Evolutionary conservation across 2,797 vertebrate species (phyloP).

Genomic region (Chelonia mydas): DNA sequence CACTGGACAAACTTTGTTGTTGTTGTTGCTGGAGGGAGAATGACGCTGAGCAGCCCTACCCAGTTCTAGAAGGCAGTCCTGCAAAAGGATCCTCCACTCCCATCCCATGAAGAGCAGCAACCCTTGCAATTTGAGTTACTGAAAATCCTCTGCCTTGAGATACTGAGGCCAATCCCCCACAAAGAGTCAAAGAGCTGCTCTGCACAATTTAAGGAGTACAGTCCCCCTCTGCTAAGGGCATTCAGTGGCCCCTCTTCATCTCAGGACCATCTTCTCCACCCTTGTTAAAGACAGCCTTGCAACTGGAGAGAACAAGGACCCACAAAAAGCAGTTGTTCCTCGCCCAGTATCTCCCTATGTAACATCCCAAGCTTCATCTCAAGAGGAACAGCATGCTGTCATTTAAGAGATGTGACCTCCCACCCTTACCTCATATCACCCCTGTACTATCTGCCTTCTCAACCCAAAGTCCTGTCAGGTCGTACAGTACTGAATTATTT

Average conservation of each 20-base stretch:
- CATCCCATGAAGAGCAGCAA: neutral
- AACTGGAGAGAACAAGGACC: neutral
- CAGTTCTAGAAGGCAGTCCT: neutral
- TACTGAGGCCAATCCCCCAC: neutral
- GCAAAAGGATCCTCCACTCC: rapidly evolving
- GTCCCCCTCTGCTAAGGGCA: neutral
- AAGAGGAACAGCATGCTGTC: neutral
- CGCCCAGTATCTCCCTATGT: neutral
- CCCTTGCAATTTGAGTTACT: neutral
- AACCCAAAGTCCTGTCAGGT: neutral
- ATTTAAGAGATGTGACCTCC: neutral
- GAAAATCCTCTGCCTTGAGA: neutral
- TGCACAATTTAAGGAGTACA: neutral
- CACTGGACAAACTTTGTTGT: neutral
- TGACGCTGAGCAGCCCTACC: neutral
- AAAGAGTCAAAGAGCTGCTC: neutral
- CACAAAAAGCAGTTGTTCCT: neutral
- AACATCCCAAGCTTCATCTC: neutral
- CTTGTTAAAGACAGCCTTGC: neutral
- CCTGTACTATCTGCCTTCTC: neutral
- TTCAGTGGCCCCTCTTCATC: neutral
- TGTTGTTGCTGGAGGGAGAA: neutral
- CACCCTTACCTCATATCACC: neutral
- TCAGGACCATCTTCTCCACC: neutral
- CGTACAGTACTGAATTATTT: neutral